Base-by-base conservation (phyloP, 2,113 vertebrate genomes). In the Dasyornis broadbenti region DNA sequence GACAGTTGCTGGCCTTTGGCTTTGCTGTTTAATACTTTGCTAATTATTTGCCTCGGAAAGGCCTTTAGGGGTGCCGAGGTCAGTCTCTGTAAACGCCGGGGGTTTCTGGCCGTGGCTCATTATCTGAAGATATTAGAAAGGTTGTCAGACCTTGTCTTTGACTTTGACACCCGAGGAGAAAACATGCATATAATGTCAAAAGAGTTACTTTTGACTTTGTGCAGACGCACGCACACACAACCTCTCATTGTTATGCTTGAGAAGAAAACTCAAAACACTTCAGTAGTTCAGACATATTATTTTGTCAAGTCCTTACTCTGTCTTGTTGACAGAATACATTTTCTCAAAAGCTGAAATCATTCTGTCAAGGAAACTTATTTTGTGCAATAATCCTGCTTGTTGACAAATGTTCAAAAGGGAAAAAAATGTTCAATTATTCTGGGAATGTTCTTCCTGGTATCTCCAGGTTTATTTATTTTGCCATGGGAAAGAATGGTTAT, bases 291-390 rank as follows among this genome's bases (percentile, higher is more conserved):
- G 95, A 92, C 81, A n/a, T 95, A 97, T 97, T 97, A 97, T 97
- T 97, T 97, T 96, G 94, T 96, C 96, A 96, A 94, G 90, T 93
- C 92, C 70, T 96, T 96, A 89, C 94, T 94, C 82, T 89, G 86
- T 96, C 95, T 96, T 95, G 86, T 97, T 97, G 96, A 97, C 95
- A 97, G 96, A 96, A 97, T 95, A 84, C 78, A 92, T 96, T 96
- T 96, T 96, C 95, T 96, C 91, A 97, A 96, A 97, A 96, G 94
- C 95, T 93, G 91, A 90, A 97, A 97, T 97, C 94, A 97, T 93
- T 94, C 95, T 97, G 97, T 97, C 96, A 97, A 63, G 86, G 91
- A 94, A 95, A 96, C 90, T 80, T 95, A 90, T 97, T 96, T 95
- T 90, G 81, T 95, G 95, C 90, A 95, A 92, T 97, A 96, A 96